These are phyloP conservation scores for Phanerotoma sp. DNA, from an alignment of 2,888 invertebrate species.

Conservation along the genomic window DNA sequence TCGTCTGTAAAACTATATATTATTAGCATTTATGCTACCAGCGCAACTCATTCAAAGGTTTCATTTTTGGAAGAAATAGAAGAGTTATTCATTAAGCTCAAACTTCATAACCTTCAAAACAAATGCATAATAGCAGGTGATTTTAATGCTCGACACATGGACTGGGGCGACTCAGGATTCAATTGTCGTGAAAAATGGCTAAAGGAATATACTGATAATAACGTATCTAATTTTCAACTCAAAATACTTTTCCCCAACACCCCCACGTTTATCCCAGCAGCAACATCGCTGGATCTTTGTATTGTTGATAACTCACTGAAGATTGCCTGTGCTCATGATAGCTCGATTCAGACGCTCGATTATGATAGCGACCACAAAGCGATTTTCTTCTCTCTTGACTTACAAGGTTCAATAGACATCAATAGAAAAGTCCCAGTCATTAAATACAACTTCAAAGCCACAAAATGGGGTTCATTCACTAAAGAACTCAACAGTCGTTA, in stretches of 20 bases:
- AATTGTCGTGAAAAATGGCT: not conserved
- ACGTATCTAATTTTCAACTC: not conserved
- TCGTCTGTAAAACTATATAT: not conserved
- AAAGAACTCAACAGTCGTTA: not conserved
- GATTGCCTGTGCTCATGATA: not conserved
- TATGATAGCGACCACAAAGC: constrained; percentile 18
- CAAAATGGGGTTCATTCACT: not conserved
- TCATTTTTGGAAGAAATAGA: constrained; percentile 2
- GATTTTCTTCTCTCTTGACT: not conserved
- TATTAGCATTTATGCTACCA: not conserved
- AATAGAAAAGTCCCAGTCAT: not conserved
- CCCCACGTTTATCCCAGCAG: not conserved
- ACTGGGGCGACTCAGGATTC: not conserved
- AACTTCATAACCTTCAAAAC: not conserved
- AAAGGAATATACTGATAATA: not conserved
- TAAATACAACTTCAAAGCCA: constrained; percentile 3
- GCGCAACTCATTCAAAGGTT: not conserved
- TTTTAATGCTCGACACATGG: constrained; percentile 3
- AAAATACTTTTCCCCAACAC: not conserved
- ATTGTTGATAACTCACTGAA: constrained; percentile 1
- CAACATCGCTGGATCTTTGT: constrained; percentile 9
- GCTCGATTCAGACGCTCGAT: not conserved
- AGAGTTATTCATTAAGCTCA: not conserved
- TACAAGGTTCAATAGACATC: not conserved
- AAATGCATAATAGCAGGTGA: constrained; percentile 14